Evolutionary conservation across 2,888 invertebrate species (phyloP).

Genomic region (Lasioglossum leucozonium): DNA sequence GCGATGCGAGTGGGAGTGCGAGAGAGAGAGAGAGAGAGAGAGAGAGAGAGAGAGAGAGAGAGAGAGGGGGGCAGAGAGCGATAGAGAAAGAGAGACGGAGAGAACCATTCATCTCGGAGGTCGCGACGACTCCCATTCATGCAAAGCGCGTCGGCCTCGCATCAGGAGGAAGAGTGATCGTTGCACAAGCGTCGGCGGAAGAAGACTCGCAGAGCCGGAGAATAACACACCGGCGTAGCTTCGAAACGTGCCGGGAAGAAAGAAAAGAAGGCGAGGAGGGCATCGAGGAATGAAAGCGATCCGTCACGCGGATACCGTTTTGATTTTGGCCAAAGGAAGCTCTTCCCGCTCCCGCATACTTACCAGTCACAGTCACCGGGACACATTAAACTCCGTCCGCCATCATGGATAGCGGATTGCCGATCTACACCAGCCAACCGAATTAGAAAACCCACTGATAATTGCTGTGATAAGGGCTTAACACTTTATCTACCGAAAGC

Average conservation of each 20-base stretch:
- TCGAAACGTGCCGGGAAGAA: constrained; percentile 57
- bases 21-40: neutral
- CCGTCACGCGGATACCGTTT: constrained; percentile 68
- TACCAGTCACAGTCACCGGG: neutral
- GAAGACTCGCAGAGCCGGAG: constrained; percentile 26
- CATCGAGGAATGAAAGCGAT: constrained; percentile 70
- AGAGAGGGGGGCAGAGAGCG: neutral
- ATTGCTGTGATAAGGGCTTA: neutral
- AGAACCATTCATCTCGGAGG: constrained; percentile 63
- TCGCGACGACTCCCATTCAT: constrained; percentile 66
- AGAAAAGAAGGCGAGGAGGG: constrained; percentile 20
- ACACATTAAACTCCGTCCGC: neutral
- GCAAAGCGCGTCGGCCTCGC: constrained; percentile 65
- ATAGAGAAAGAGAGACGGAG: constrained; percentile 13
- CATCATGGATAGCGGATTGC: neutral
- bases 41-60: neutral
- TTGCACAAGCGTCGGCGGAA: constrained; percentile 40
- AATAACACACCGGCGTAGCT: constrained; percentile 53
- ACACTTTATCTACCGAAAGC: neutral
- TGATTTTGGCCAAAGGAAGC: constrained; percentile 26
- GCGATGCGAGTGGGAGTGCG: neutral
- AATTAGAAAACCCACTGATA: neutral
- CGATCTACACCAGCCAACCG: neutral
- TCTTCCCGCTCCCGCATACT: constrained; percentile 5
- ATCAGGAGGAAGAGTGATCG: constrained; percentile 53